Evolutionary conservation across 2,797 vertebrate genomes (phyloP).

Genomic region (Anolis apletophallus): DNA sequence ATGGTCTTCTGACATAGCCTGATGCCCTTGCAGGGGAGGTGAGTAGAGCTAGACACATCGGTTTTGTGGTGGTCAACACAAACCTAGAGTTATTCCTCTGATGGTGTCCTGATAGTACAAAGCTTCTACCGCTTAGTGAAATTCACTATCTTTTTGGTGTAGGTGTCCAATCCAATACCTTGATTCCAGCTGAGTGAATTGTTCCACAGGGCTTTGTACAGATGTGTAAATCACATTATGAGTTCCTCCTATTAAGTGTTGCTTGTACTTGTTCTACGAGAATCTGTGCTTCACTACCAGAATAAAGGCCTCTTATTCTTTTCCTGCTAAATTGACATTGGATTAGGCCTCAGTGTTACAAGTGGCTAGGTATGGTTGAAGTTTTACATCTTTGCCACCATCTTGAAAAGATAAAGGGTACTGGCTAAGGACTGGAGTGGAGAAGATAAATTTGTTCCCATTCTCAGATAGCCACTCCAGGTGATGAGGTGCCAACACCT

Average conservation of each 20-base stretch:
- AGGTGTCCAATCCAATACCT: not conserved
- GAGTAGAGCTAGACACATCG: not conserved
- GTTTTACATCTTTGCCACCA: not conserved
- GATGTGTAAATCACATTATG: not conserved
- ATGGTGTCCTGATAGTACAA: not conserved
- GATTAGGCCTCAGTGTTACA: not conserved
- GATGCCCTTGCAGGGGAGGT: not conserved
- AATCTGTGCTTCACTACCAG: not conserved
- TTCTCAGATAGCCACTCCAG: not conserved
- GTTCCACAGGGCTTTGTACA: not conserved
- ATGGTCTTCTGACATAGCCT: not conserved
- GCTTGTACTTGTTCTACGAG: not conserved
- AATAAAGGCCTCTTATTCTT: not conserved
- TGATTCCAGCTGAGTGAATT: not conserved
- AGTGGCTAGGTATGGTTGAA: not conserved
- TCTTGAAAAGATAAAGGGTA: not conserved
- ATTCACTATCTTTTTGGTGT: not conserved
- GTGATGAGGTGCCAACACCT: not conserved
- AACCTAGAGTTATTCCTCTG: not conserved
- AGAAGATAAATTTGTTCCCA: not conserved
- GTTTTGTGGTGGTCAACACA: conserved; percentile 1
- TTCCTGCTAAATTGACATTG: not conserved
- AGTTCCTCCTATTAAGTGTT: not conserved
- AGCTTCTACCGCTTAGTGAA: not conserved
- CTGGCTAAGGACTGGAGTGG: not conserved